A percentile compares a stretch with the other conserved stretches of the same genome.
phyloP scores from a whole-genome alignment of 2,888 invertebrate species.

The Lamellibrachia satsuma region DNA sequence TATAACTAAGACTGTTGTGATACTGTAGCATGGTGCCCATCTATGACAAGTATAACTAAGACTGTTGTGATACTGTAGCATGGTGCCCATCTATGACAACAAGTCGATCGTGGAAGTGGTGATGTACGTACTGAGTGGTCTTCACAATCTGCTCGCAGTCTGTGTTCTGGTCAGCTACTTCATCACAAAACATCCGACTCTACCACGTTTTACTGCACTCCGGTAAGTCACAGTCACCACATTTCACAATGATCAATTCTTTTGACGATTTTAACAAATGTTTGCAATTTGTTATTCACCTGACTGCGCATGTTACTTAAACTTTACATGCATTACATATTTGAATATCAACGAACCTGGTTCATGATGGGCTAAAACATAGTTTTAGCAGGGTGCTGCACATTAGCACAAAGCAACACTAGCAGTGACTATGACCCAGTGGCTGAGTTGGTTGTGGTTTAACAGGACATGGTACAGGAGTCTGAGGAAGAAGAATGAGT shows the following conservation, averaged over 20 bases:
- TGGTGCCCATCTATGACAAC: slow-evolving; percentile 33
- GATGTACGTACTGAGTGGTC: slow-evolving; percentile 52
- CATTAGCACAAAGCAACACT: too few relatives aligned
- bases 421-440: too few relatives aligned
- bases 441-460: background rate
- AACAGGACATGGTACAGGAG: slow-evolving; percentile 19
- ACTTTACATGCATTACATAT: too few relatives aligned
- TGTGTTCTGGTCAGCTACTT: slow-evolving; percentile 58
- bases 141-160: slow-evolving; percentile 58
- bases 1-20: background rate
- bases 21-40: background rate
- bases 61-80: slow-evolving; percentile 24
- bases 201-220: slow-evolving; percentile 44
- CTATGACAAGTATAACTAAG: background rate
- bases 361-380: too few relatives aligned
- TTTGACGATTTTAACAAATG: too few relatives aligned
- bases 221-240: background rate
- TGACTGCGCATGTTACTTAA: too few relatives aligned
- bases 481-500: slow-evolving; percentile 18
- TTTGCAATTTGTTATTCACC: too few relatives aligned
- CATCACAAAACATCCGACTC: slow-evolving; percentile 58
- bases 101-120: slow-evolving; percentile 34
- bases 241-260: background rate
- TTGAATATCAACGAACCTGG: too few relatives aligned
- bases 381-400: too few relatives aligned